These are phyloP conservation scores for Drosophila kanekoi DNA, from an alignment of 2,888 invertebrate genomes.

Conservation along the genomic window DNA sequence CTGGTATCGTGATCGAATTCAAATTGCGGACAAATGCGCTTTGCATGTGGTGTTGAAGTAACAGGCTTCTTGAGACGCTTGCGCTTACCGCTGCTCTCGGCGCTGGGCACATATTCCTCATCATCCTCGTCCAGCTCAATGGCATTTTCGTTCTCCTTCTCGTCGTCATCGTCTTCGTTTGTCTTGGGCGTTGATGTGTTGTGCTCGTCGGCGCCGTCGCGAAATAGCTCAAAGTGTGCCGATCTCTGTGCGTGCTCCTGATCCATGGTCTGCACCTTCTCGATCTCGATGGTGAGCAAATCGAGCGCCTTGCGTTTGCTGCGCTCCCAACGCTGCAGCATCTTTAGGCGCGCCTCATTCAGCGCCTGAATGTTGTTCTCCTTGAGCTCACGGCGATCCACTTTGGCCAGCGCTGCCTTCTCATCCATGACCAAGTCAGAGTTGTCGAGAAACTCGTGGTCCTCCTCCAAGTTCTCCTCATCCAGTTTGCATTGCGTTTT, in stretches of 20 bases:
- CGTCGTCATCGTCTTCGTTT: constrained; percentile 50
- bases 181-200: constrained; percentile 62
- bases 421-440: constrained; percentile 29
- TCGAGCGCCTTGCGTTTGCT: constrained; percentile 63
- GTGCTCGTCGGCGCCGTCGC: constrained; percentile 51
- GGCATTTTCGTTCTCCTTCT: constrained; percentile 21
- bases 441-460: not conserved
- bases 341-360: constrained; percentile 51
- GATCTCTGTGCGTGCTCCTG: constrained; percentile 23
- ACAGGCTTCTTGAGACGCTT: constrained; percentile 43
- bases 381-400: constrained; percentile 39
- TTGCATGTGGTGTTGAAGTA: constrained; percentile 54
- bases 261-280: constrained; percentile 61
- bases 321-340: constrained; percentile 63
- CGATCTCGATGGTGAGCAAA: constrained; percentile 57
- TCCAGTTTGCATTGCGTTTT: constrained; percentile 21
- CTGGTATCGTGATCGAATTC: constrained; percentile 57
- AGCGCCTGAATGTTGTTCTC: constrained; percentile 43
- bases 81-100: constrained; percentile 31
- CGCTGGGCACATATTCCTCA: constrained; percentile 63
- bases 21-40: constrained; percentile 32
- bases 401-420: constrained; percentile 16
- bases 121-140: constrained; percentile 46
- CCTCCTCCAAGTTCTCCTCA: not conserved
- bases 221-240: constrained; percentile 38